Evolutionary conservation across 2,888 invertebrate species (phyloP), one percentile per base, ranked within the genome.

Genomic region (Antheraea assamensis): DNA sequence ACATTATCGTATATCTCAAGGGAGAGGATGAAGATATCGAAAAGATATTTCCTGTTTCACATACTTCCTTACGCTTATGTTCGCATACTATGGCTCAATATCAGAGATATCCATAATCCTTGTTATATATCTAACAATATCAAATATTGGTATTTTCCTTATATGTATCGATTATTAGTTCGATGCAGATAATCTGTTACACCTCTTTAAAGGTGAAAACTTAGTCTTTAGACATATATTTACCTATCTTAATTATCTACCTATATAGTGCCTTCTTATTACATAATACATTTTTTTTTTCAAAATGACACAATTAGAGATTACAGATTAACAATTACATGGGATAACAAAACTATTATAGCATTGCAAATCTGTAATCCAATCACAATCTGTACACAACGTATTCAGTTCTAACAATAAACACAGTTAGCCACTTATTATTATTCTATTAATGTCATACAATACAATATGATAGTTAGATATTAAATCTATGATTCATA

Each of bases 1-100:
- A 30, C 66, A 66, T 66, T 66, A 31, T 66, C 30, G 66, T 66
- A 31, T 66, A 66, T 66, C 66, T 66, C 66, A 66, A 30, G 66
- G 66, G 66, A 66, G 31, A 21, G 66, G 31, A 66, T 31, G 66
- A 66, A 66, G 66, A 31, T 66, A 66, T 66, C 66, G 19, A 66
- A 31, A 30, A 31, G 27, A 66, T 30, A 66, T 66, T 66, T 66
- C 66, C 66, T 66, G 66, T 66, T 66, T 66, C 66, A 15, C 15
- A 21, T 31, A 68, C n/a, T 21, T n/a, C 68, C 68, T 35, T 68
- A 68, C 5, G 35, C 68, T 68, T 68, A 68, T 68, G 21, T 68
- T 68, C 15, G 21, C 68, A 35, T 68, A 21, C 35, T 68, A 13
- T 15, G 68, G 19, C 21, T 35, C 68, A 68, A 35, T 19, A 35